Conservation (phyloP, 2,888 invertebrate species). For the Alcis repandata region DNA sequence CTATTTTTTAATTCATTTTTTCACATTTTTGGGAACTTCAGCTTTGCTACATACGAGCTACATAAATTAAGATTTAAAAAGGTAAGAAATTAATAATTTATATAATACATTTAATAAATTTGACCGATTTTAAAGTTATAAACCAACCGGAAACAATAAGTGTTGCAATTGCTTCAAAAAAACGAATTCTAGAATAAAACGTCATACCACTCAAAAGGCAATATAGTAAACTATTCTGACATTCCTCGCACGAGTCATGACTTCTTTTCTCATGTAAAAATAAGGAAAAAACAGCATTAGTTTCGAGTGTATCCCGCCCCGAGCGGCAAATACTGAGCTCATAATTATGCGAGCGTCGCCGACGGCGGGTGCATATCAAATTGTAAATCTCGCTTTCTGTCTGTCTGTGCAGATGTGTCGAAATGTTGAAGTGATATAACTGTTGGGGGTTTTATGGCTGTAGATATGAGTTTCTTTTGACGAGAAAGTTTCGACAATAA, state of each 20-base stretch:
- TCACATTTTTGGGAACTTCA: no score
- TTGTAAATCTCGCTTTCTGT: constrained; percentile 44
- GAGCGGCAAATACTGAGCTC: constrained; percentile 43
- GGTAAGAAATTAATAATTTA: no score
- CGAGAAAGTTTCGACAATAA: no score
- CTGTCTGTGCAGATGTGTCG: constrained; percentile 30
- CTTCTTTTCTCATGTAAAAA: constrained; percentile 20
- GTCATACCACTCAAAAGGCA: background rate
- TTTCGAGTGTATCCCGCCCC: constrained; percentile 21
- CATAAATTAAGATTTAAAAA: no score
- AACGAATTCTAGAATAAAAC: background rate
- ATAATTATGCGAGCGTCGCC: constrained; percentile 36
- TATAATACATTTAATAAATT: no score
- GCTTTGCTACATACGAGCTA: no score
- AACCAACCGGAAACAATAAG: no score
- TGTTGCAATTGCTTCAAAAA: background rate
- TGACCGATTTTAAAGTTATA: no score
- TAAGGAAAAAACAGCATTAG: constrained; percentile 16
- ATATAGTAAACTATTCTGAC: background rate
- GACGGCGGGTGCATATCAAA: constrained; percentile 47
- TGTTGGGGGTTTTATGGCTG: background rate
- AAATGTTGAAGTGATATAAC: background rate
- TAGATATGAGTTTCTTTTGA: no score
- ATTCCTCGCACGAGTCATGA: background rate
- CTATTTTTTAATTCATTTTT: no score